Evolutionary conservation across 2,888 invertebrate species (phyloP).

Genomic region (Drosophila heteroneura): DNA sequence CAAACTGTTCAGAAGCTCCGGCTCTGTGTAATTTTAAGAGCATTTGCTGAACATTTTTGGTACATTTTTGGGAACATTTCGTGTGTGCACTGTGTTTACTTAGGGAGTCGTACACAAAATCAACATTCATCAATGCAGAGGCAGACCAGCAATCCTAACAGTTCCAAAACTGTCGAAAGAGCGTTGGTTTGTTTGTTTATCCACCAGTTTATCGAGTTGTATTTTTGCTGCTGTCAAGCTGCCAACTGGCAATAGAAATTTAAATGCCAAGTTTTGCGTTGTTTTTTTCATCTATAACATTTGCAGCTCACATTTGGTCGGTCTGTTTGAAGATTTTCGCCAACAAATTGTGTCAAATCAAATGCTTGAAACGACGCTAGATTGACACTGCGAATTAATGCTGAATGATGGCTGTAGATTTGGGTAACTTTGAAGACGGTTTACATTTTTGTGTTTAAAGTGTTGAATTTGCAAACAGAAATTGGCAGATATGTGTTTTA

Average conservation of each 20-base stretch:
- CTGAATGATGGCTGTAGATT: conserved; percentile 37
- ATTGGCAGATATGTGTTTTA: background rate
- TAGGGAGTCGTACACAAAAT: conserved; percentile 43
- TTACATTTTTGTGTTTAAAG: conserved; percentile 18
- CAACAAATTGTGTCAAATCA: conserved; percentile 25
- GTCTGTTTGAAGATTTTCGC: conserved; percentile 28
- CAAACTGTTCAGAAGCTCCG: conserved; percentile 11
- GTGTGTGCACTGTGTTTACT: conserved; percentile 42
- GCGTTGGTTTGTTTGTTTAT: conserved; percentile 36
- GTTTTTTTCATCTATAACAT: conserved; percentile 14
- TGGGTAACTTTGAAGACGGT: background rate
- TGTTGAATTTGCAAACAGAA: background rate
- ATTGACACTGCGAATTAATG: conserved; percentile 47
- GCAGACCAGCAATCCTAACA: conserved; percentile 21
- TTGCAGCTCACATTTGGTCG: conserved; percentile 35
- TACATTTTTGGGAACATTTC: conserved; percentile 24
- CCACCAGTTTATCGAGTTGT: conserved; percentile 41
- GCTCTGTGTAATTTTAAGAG: conserved; percentile 45
- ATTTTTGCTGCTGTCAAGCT: conserved; percentile 59
- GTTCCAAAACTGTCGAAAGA: conserved; percentile 29
- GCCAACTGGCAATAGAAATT: conserved; percentile 71
- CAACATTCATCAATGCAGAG: conserved; percentile 64
- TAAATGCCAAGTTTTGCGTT: conserved; percentile 62
- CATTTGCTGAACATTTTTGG: conserved; percentile 32
- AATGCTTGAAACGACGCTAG: conserved; percentile 21